Evolutionary conservation across 2,888 invertebrate genomes (phyloP).

Genomic region (Macaria notata): DNA sequence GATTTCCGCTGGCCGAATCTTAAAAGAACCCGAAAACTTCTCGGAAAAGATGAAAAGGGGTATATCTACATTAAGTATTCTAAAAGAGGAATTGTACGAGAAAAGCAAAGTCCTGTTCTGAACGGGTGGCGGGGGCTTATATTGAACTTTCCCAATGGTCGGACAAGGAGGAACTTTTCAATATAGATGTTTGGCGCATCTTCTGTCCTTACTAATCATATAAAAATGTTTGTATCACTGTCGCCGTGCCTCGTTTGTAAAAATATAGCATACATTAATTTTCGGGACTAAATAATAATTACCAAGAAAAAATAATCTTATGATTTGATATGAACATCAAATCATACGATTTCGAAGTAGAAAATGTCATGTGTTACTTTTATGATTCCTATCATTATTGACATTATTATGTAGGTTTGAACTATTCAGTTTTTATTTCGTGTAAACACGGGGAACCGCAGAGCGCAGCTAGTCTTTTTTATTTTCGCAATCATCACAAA

Average conservation of each 20-base stretch:
- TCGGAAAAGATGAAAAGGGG: constrained; percentile 69
- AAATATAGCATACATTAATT: no score
- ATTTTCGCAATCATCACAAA: constrained; percentile 54
- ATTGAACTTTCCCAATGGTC: constrained; percentile 72
- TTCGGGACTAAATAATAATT: no score
- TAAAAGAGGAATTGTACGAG: constrained; percentile 74
- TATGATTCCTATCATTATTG: no score
- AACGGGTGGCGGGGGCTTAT: constrained; percentile 61
- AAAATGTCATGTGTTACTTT: no score
- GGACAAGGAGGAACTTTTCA: constrained; percentile 71
- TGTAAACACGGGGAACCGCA: no score
- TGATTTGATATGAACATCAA: no score
- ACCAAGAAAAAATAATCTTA: no score
- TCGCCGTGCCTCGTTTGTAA: no score
- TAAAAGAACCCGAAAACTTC: constrained; percentile 69
- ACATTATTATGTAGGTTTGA: no score
- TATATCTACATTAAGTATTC: constrained; percentile 75
- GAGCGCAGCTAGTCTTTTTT: constrained; percentile 45
- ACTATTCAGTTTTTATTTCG: no score
- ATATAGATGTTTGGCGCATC: constrained; percentile 72
- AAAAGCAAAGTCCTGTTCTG: constrained; percentile 79
- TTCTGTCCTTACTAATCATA: constrained; percentile 38
- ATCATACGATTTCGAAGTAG: no score
- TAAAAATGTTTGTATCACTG: no score
- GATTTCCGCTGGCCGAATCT: constrained; percentile 64